Percentiles rank a stretch among this genome's conserved stretches.
Conservation (phyloP, 2,113 vertebrate genomes). For the Chlorocebus sabaeus region DNA sequence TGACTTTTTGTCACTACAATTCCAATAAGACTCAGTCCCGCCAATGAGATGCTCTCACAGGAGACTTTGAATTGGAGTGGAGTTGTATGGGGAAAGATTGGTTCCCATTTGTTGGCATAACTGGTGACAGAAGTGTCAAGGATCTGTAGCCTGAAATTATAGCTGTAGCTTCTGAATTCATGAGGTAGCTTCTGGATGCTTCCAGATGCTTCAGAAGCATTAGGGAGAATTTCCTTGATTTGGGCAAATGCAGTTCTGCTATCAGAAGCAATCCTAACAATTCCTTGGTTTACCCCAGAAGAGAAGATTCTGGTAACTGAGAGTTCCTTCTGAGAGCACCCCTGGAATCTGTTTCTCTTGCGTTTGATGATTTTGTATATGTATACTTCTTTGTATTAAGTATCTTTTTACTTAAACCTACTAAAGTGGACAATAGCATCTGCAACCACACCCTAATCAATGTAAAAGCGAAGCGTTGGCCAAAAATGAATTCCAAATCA, state of each 20-base stretch:
- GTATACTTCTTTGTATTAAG: background rate
- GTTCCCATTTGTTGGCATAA: background rate
- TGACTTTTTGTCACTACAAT: background rate
- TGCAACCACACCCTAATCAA: background rate
- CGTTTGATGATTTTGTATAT: background rate
- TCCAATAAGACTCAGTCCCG: background rate
- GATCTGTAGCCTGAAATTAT: background rate
- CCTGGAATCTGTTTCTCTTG: background rate
- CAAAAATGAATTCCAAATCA: background rate
- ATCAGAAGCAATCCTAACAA: too few species aligned
- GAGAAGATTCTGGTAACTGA: too few species aligned
- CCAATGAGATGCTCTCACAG: background rate
- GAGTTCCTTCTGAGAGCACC: background rate
- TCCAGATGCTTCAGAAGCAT: background rate
- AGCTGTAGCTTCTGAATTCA: background rate
- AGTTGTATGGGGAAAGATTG: background rate
- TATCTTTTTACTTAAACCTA: background rate
- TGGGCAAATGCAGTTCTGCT: background rate
- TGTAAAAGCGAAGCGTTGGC: background rate
- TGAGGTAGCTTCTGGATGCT: background rate
- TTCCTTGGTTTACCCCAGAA: background rate
- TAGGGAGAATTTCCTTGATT: background rate
- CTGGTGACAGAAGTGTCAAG: accelerated
- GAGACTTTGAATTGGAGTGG: background rate
- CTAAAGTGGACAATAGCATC: accelerated